Base-by-base conservation (phyloP, 92 coral and sea anemone genomes). In the Blastomussa wellsi region DNA sequence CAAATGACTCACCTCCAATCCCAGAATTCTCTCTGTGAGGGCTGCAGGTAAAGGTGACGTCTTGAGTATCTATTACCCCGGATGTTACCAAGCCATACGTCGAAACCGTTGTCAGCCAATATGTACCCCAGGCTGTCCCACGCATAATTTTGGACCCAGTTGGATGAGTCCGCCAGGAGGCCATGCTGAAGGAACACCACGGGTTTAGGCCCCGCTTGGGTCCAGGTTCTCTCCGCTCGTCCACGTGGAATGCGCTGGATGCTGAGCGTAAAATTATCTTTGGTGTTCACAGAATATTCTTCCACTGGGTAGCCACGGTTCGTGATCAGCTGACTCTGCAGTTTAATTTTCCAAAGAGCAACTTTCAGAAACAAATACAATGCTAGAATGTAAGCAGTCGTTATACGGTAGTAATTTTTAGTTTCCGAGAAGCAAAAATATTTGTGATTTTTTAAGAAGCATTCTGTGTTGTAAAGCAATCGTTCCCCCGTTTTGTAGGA, bases 31-130 rank as follows among this genome's bases (percentile, higher is more conserved):
- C 77, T 90, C 3, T 93, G 80, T 19, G 66, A 53, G 12, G 96
- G 97, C 11, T 90, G 83, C 73, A 93, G 77, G 65, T 65, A 79
- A 65, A 77, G 86, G 48, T 96, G 93, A 14, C 82, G 84, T 79
- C 93, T 88, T 1, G 99, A 91, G 89, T 96, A 96, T 59, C 90
- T 86, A 67, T 96, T 96, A 16, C 99, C 99, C 38, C 99, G 95
- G 59, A 82, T 64, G 95, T 96, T 96, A 5, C 99, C 99, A 24
- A 96, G 92, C 99, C 99, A 96, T 14, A 96, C 99, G 68, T 96
- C 99, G 62, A 89, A 94, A 29, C 99, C 99, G n/a, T 76, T 69
- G 83, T 96, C 99, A 5, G 99, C 99, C 55, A 96, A 86, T 60
- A 96, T 91, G 86, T 92, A 96, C 12, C 98, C 96, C 42, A 96